phyloP scores from a whole-genome alignment of 2,797 vertebrate species.

The Sparus aurata region DNA sequence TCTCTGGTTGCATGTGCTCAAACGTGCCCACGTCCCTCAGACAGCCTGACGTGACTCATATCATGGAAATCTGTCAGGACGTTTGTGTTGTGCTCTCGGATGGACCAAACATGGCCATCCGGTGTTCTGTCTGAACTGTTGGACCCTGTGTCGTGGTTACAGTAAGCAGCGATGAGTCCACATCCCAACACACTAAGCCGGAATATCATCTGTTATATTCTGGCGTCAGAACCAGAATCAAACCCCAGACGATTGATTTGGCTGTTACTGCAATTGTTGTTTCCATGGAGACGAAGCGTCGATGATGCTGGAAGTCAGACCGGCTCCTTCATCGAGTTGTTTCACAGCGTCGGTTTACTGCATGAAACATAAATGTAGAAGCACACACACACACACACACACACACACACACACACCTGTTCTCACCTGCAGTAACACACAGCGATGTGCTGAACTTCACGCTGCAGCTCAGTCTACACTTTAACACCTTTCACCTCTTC shows the following conservation, averaged over 20 bases:
- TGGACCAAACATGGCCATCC: not conserved
- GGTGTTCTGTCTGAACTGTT: not conserved
- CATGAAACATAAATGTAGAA: not conserved
- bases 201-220: not conserved
- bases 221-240: not conserved
- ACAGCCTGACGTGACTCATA: too few species aligned
- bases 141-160: conserved; percentile 2
- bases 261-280: not conserved
- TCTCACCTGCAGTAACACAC: conserved; percentile 21
- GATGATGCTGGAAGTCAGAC: not conserved
- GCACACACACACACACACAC: conserved; percentile 15
- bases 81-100: not conserved
- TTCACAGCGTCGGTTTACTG: not conserved
- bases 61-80: too few species aligned
- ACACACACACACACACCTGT: conserved; percentile 22
- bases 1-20: too few species aligned
- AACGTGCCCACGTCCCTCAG: too few species aligned
- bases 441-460: conserved; percentile 4
- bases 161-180: not conserved
- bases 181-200: not conserved
- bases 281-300: conserved; percentile 18
- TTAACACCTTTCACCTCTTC: not conserved
- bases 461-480: not conserved
- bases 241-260: not conserved
- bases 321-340: not conserved